Percentiles rank a stretch among this genome's conserved stretches.
Conservation (phyloP, 2,797 vertebrate species). For the Cossypha heuglini region DNA sequence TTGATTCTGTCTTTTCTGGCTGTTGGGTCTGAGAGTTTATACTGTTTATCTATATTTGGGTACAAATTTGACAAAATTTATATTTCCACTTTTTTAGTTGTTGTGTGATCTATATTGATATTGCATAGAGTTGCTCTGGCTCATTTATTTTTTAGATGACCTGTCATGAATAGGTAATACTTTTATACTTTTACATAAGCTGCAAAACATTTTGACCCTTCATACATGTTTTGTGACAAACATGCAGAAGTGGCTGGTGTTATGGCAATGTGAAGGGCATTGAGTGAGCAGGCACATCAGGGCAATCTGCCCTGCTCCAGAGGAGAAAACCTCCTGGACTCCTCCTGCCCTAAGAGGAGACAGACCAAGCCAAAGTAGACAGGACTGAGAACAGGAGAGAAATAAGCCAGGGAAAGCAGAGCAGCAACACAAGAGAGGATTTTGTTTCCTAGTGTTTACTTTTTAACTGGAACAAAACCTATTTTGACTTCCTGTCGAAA, state of each 20-base stretch:
- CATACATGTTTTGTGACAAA: background rate
- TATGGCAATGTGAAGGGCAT: background rate
- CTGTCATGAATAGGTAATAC: background rate
- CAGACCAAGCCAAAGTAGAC: background rate
- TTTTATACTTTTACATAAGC: background rate
- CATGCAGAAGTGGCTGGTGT: fast-evolving
- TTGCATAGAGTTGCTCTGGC: background rate
- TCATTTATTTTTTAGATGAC: background rate
- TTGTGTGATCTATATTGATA: background rate
- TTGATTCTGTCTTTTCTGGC: background rate
- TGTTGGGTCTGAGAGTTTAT: background rate
- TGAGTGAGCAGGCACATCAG: background rate
- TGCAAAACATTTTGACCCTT: background rate
- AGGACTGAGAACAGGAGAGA: background rate
- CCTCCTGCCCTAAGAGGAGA: background rate
- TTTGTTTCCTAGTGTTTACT: background rate
- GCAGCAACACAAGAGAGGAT: background rate
- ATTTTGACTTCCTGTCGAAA: slow-evolving; percentile 4
- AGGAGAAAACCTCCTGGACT: background rate
- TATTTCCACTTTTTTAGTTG: background rate
- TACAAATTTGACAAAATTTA: background rate
- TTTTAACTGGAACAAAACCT: background rate
- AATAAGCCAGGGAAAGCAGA: background rate
- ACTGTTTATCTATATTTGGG: background rate
- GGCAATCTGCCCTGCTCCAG: background rate